Base-by-base conservation (phyloP, 1,140 invertebrate genomes). In the Zaprionus camerounensis region DNA sequence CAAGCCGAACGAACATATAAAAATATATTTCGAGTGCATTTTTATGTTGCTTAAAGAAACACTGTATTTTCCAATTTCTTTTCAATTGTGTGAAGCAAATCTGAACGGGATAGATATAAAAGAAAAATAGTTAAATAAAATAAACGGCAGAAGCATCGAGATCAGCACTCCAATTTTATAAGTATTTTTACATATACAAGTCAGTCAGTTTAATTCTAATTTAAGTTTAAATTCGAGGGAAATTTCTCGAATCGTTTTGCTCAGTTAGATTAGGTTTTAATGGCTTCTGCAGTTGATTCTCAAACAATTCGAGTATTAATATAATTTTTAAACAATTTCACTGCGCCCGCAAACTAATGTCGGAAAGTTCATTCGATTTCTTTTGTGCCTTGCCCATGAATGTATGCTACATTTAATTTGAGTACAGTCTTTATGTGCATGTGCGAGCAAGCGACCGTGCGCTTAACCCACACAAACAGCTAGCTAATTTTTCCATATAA, bases 341-440 rank as follows among this genome's bases (percentile, higher is more conserved):
- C 31, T 41, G 68, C 77, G 56, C 41, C n/a, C 56, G 20, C 49
- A 31, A 75, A 78, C 55, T 66, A 70, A 58, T 75, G 49, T 51
- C 15, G 31, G 36, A 51, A 62, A 59, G 44, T 61, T 58, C 57
- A 24, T 51, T 79, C 13, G 69, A 66, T 80, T 71, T 68, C 63
- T 53, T 71, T 55, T 57, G 28, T 53, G 13, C 24, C 75, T 22
- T 24, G 73, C 77, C 70, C 84, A 88, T 80, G 72, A 88, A 83
- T 78, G 77, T 83, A 67, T 88, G 83, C 84, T 86, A 88, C 77
- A 88, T 87, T 88, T 87, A 80, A 66, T 72, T 80, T 71, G 41
- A 67, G 63, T 68, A 53, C 46, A 75, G 31, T 55, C 73, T 44
- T 86, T 80, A 69, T 75, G 68, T 83, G 84, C 83, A 83, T 86